These are phyloP conservation scores for Siniperca knerii DNA, from an alignment of 2,113 vertebrate species.

Conservation along the genomic window DNA sequence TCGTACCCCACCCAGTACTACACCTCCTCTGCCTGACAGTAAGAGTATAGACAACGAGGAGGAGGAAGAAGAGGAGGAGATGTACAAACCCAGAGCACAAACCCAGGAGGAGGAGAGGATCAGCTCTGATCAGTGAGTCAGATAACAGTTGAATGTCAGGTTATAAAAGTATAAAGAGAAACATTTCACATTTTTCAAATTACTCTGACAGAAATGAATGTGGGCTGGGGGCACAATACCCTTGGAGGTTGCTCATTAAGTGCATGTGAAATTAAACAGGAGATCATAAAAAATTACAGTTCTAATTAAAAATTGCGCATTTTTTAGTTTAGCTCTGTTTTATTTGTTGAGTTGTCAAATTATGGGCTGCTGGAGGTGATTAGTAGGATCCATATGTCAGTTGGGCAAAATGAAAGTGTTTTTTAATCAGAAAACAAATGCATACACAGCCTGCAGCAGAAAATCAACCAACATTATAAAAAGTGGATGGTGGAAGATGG, in stretches of 20 bases:
- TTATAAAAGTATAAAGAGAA: neutral
- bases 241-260: neutral
- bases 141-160: neutral
- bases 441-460: neutral
- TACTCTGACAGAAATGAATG: neutral
- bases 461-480: neutral
- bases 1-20: conserved; percentile 47
- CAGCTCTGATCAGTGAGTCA: conserved; percentile 80
- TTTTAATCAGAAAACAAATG: neutral
- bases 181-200: neutral
- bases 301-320: neutral
- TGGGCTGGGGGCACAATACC: neutral
- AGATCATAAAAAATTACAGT: neutral
- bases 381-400: neutral
- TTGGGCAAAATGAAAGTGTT: neutral
- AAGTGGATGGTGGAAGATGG: neutral
- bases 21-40: conserved; percentile 63
- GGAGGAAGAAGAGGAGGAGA: conserved; percentile 81
- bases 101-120: conserved; percentile 73
- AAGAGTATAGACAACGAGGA: conserved; percentile 83
- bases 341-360: neutral
- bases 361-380: neutral
- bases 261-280: neutral
- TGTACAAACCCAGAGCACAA: conserved; percentile 73
- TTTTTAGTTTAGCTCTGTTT: conserved; percentile 1